A percentile compares a stretch with the other conserved stretches of the same genome.
Conservation (phyloP, 2,888 invertebrate genomes). For the Apodemia hepburni region DNA sequence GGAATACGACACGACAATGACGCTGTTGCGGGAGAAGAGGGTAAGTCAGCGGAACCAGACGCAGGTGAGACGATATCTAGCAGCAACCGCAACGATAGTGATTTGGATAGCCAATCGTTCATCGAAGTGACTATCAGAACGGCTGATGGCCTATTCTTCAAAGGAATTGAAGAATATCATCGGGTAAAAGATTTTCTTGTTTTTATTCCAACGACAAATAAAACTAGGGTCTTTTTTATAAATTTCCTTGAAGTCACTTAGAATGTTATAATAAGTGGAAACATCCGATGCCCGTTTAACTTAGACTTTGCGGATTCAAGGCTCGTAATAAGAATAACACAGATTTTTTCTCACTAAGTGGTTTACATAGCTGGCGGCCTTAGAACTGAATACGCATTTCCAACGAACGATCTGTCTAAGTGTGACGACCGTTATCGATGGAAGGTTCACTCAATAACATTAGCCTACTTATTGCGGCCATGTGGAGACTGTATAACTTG, state of each 20-base stretch:
- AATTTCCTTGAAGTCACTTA: background rate
- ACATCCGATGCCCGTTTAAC: background rate
- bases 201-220: no score
- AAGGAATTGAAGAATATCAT: no score
- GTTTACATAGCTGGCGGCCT: constrained; percentile 8
- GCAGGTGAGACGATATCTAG: no score
- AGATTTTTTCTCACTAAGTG: constrained; percentile 7
- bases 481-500: constrained; percentile 14
- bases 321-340: background rate
- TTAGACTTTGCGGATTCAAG: constrained; percentile 5
- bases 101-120: no score
- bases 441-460: constrained; percentile 15
- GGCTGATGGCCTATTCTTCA: no score
- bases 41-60: no score
- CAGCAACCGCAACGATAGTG: no score
- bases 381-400: constrained; percentile 7
- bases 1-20: no score
- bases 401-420: constrained; percentile 21
- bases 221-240: no score
- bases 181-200: no score
- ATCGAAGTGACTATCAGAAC: no score
- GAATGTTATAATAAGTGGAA: background rate
- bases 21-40: no score
- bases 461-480: constrained; percentile 12
- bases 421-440: constrained; percentile 57